Evolutionary conservation across 2,113 vertebrate genomes (phyloP), one percentile per base, ranked within the genome.

Genomic region (Ctenomys sociabilis): DNA sequence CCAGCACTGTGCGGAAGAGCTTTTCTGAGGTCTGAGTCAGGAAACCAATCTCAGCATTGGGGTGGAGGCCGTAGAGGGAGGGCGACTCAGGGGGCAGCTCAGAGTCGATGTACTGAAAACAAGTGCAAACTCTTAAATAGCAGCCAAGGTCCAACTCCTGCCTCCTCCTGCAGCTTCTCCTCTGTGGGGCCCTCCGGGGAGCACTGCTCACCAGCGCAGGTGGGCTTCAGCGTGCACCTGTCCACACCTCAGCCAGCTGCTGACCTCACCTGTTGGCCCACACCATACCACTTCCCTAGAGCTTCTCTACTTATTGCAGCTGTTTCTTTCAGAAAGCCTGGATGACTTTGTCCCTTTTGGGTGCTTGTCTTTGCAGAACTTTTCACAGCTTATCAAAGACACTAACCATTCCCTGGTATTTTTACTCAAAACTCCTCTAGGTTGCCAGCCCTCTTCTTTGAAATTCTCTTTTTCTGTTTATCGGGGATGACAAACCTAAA

Each of bases 21-120:
- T 98, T 99, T 96, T 99, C 99, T 0, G 99, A 99, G 3, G 98
- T 99, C 97, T 99, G 99, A 0, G 99, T 99, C 2, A 99, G 99
- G 98, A 99, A 99, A 32, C 99, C 99, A 6, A 99, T 99, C 98
- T 99, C 99, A 0, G 99, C 99, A 0, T 99, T 99, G 54, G 99
- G 99, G 84, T 99, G 99, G 59, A 99, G 99, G 52, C 99, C 99
- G 0, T 99, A 99, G 17, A 99, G 98, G 85, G 99, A 98, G 0
- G 99, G 99, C 0, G 99, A 99, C 97, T 99, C 99, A 0, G 99
- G 85, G 10, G 99, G 99, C 40, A 99, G 97, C 21, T 94, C 72
- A 0, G 98, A 98, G 0, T 99, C 99, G 1, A 99, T 98, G 97
- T 99, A 99, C 99, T 99, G 98, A 7, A 96, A 95, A 2, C 45